phyloP scores from a whole-genome alignment of 2,113 vertebrate genomes.

The Speoplatyrhinus poulsoni region DNA sequence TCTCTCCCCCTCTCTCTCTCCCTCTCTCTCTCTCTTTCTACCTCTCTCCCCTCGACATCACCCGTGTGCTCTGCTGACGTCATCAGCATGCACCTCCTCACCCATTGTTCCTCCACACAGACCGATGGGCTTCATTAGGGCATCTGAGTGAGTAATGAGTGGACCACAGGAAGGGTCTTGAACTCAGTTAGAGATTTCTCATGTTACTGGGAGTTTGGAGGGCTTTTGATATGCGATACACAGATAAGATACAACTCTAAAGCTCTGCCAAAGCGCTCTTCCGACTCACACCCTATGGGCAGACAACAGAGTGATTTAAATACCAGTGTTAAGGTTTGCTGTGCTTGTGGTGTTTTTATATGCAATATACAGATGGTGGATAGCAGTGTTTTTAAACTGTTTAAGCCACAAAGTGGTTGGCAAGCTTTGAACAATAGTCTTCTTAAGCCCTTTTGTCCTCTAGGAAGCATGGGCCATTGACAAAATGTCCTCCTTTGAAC shows the following conservation, averaged over 20 bases:
- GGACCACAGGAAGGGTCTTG: slow-evolving; percentile 46
- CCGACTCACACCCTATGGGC: slow-evolving; percentile 32
- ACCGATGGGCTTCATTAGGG: slow-evolving; percentile 2
- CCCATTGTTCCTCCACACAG: slow-evolving; percentile 36
- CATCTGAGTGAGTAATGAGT: slow-evolving; percentile 33
- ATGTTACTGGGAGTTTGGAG: slow-evolving; percentile 40
- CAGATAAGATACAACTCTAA: slow-evolving; percentile 56
- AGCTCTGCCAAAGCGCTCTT: slow-evolving; percentile 29
- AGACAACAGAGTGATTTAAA: slow-evolving; percentile 37
- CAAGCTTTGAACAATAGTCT: too few relatives aligned
- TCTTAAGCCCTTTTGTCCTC: too few relatives aligned
- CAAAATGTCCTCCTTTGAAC: too few relatives aligned
- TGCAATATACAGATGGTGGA: slow-evolving; percentile 16
- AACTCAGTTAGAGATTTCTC: slow-evolving; percentile 61
- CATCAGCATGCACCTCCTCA: slow-evolving; percentile 32
- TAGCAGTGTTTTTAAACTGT: neutral
- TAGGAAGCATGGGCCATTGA: too few relatives aligned
- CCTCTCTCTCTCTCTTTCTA: slow-evolving; percentile 28
- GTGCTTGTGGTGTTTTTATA: slow-evolving; percentile 23
- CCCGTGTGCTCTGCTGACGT: slow-evolving; percentile 34
- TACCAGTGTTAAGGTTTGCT: neutral
- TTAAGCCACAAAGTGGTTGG: too few relatives aligned
- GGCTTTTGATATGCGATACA: slow-evolving; percentile 70
- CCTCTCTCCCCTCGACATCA: slow-evolving; percentile 32
- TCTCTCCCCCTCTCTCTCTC: slow-evolving; percentile 26